Percentiles rank a stretch among this genome's conserved stretches.
These are phyloP conservation scores for Hipparchia sbordonii DNA, from an alignment of 2,888 invertebrate genomes.

Conservation along the genomic window DNA sequence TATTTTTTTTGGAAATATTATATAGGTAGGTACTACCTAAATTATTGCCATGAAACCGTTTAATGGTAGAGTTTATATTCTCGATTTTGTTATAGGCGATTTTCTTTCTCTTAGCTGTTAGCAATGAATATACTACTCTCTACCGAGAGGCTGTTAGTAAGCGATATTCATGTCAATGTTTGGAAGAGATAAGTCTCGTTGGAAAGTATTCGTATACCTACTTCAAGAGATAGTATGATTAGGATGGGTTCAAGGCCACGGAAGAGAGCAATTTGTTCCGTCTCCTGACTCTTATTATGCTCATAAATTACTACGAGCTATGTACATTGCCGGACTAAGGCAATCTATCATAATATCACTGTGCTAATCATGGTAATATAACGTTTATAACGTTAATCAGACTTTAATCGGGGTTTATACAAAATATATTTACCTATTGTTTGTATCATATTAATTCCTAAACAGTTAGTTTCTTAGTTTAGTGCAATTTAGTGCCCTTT, in stretches of 20 bases:
- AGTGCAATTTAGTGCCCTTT: too few species aligned
- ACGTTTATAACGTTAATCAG: background rate
- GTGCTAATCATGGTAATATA: too few species aligned
- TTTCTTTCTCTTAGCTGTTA: too few species aligned
- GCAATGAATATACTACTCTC: too few species aligned
- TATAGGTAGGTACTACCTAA: background rate
- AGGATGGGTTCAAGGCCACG: slow-evolving; percentile 28
- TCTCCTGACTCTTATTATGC: slow-evolving; percentile 57
- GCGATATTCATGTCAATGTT: too few species aligned
- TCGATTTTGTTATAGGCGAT: too few species aligned
- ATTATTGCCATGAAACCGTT: background rate
- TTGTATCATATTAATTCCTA: too few species aligned
- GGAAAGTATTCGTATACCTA: background rate
- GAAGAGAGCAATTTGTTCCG: slow-evolving; percentile 59
- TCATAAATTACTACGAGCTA: slow-evolving; percentile 58
- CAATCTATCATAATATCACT: slow-evolving; percentile 31
- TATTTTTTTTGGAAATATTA: background rate
- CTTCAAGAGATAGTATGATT: background rate
- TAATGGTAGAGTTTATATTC: too few species aligned
- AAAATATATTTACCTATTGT: too few species aligned
- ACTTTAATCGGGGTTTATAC: background rate
- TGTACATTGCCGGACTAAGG: slow-evolving; percentile 12
- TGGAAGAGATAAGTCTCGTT: background rate
- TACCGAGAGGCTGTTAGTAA: too few species aligned
- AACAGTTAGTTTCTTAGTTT: too few species aligned